phyloP scores from a whole-genome alignment of 2,888 invertebrate species.

The Globia sparganii region DNA sequence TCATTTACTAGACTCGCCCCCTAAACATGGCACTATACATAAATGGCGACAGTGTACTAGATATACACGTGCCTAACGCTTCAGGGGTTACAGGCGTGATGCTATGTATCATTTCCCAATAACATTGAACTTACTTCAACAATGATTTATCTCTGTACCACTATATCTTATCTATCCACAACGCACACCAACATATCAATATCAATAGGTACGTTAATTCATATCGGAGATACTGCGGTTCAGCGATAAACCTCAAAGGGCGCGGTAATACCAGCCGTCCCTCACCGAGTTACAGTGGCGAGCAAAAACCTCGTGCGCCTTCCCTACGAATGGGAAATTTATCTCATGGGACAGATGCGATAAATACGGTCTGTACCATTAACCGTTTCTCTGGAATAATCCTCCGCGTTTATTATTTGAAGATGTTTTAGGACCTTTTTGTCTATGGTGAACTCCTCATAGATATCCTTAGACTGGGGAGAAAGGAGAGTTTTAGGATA shows the following conservation, averaged over 20 bases:
- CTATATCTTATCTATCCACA: constrained; percentile 32
- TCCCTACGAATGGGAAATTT: constrained; percentile 48
- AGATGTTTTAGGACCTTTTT: neutral
- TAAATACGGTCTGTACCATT: constrained; percentile 47
- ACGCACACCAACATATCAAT: constrained; percentile 20
- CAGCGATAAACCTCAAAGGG: constrained; percentile 45
- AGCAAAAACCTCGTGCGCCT: constrained; percentile 48
- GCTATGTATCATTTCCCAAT: neutral
- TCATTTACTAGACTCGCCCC: neutral
- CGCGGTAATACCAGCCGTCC: constrained; percentile 50
- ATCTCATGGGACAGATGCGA: constrained; percentile 51
- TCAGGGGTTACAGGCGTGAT: neutral
- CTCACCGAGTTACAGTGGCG: constrained; percentile 41
- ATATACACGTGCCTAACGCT: neutral
- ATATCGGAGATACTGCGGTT: constrained; percentile 48
- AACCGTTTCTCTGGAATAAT: constrained; percentile 17
- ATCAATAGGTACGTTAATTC: constrained; percentile 44
- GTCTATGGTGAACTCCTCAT: neutral
- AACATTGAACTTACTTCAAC: neutral
- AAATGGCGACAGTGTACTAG: no score
- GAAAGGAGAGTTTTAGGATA: neutral
- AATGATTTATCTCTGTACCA: constrained; percentile 9
- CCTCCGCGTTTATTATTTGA: constrained; percentile 16
- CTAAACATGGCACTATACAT: neutral
- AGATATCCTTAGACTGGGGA: neutral